Evolutionary conservation across 2,797 vertebrate species (phyloP), one percentile per base, ranked within the genome.

Genomic region (Takifugu ocellatus): DNA sequence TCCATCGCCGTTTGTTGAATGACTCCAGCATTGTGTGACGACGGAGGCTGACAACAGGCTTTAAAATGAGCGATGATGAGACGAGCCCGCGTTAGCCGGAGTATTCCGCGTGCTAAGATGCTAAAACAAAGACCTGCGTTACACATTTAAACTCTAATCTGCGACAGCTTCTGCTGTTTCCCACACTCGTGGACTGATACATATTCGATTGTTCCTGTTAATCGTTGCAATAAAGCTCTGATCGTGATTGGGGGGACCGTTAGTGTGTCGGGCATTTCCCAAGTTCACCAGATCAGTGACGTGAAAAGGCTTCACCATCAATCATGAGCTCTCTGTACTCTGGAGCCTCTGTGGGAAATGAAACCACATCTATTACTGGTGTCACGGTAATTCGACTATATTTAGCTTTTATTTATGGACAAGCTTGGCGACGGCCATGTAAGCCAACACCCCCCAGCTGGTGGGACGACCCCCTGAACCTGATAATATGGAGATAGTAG

Each of bases 261-360:
- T 26, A 1, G 3, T 12, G n/a, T 15, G 27, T 7, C 2, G 44
- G 52, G 27, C 27, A 25, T 50, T 58, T 47, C 21, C 47, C 36
- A 9, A 39, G 39, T 42, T 42, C 8, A 33, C 8, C 2, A 29
- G 27, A 29, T 29, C 27, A 42, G 36, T 42, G 14, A 42, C 2
- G 14, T 42, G 6, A 42, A 42, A 42, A 11, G 10, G 3, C 5
- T 16, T 42, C 42, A 43, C 42, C 5, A 7, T 5, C 42, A 16
- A 14, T 43, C 5, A 6, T 5, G 5, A 43, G 16, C 16, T 43
- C 1, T 43, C n/a, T 9, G 2, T 6, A 36, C 50, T 17, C 27
- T 16, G 29, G 21, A 11, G 27, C 21, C 54, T 26, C 11, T 50
- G 26, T 44, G n/a, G 24, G 45, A 63, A 66, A 44, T 54, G 12